These are phyloP conservation scores for Scolopax bukidnonensis DNA, from an alignment of 2,797 vertebrate genomes.

Conservation along the genomic window DNA sequence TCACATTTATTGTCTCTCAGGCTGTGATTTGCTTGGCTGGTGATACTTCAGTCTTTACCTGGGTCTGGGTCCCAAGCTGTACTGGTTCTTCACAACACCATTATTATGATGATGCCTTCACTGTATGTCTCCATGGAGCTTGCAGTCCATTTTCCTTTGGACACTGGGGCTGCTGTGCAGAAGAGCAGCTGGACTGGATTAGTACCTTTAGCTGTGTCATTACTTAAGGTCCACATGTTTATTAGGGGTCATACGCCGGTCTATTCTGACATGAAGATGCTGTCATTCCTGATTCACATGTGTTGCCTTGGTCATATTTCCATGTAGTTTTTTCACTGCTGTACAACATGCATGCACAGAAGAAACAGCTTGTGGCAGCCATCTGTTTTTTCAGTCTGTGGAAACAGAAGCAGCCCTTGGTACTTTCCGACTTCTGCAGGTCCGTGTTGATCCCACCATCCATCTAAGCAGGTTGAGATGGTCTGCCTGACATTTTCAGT, in stretches of 20 bases:
- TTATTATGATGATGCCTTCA: background rate
- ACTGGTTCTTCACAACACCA: background rate
- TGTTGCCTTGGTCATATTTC: background rate
- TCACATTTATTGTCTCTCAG: background rate
- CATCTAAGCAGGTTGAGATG: background rate
- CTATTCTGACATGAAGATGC: background rate
- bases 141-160: background rate
- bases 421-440: background rate
- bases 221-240: background rate
- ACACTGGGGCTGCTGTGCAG: background rate
- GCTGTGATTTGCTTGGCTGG: background rate
- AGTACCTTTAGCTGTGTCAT: background rate
- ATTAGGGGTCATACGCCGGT: too few species aligned
- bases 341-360: background rate
- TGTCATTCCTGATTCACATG: background rate
- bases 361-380: background rate
- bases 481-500: background rate
- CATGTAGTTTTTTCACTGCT: background rate
- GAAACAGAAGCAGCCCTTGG: background rate
- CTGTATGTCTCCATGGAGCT: background rate
- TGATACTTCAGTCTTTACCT: background rate
- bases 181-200: background rate
- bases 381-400: background rate
- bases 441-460: background rate
- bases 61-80: background rate